Evolutionary conservation across 2,797 vertebrate genomes (phyloP).

Genomic region (Callimico goeldii): DNA sequence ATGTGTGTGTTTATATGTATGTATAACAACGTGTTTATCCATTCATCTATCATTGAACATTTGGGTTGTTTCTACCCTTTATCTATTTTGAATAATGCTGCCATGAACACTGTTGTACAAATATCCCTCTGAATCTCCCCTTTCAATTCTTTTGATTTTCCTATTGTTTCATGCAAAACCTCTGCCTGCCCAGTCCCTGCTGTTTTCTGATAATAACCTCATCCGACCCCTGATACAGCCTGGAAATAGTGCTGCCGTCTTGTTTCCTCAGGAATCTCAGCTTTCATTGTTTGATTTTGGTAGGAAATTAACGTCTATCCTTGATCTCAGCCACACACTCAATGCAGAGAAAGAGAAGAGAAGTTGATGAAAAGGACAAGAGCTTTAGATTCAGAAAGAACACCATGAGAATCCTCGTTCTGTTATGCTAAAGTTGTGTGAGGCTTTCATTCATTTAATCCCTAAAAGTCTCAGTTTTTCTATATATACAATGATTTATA

Average conservation of each 20-base stretch:
- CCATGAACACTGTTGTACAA: background rate
- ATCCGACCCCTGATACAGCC: background rate
- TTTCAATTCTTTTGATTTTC: background rate
- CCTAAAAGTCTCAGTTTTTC: background rate
- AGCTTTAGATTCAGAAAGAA: constrained; percentile 23
- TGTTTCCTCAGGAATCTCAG: constrained; percentile 7
- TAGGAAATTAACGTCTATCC: background rate
- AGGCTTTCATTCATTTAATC: constrained; percentile 41
- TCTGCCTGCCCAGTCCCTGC: background rate
- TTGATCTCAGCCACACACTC: background rate
- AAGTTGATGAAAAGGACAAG: background rate
- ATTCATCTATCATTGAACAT: background rate
- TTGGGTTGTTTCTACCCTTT: background rate
- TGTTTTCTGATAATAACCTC: background rate
- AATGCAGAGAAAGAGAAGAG: background rate
- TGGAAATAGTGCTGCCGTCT: background rate
- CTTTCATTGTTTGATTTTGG: background rate
- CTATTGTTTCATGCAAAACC: background rate
- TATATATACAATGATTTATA: background rate
- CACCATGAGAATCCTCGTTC: background rate
- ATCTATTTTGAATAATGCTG: background rate
- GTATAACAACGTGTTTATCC: background rate
- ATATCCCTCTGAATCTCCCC: background rate
- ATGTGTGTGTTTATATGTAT: no score
- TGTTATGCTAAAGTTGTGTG: background rate